phyloP scores from a whole-genome alignment of 2,113 vertebrate species.

The Lanius ludovicianus region DNA sequence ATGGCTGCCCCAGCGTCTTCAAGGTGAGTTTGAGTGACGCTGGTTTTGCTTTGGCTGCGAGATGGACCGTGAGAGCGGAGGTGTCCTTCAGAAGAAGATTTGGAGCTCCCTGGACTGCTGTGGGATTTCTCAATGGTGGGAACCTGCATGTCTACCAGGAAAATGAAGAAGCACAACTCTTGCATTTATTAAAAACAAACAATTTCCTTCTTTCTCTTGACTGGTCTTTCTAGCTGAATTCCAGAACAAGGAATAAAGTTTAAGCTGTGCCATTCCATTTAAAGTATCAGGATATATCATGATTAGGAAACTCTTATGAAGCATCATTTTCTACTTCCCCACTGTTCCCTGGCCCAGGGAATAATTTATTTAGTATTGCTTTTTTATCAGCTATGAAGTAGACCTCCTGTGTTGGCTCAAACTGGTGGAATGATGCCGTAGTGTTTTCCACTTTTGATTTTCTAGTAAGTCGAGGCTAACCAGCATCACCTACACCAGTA shows the following conservation, averaged over 20 bases:
- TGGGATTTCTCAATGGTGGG: slow-evolving; percentile 97
- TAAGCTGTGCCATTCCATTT: neutral
- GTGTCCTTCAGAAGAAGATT: slow-evolving; percentile 97
- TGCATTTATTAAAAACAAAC: neutral
- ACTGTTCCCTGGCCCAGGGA: neutral
- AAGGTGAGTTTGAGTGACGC: slow-evolving; percentile 95
- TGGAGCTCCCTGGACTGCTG: slow-evolving; percentile 97
- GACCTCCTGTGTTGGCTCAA: neutral
- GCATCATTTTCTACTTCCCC: neutral
- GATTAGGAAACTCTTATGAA: neutral
- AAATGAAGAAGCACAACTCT: slow-evolving; percentile 37
- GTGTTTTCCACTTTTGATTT: neutral
- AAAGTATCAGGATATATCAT: neutral
- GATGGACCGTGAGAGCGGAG: slow-evolving; percentile 96
- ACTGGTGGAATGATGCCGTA: neutral
- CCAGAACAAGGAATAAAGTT: neutral
- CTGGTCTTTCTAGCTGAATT: neutral
- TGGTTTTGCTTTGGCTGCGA: slow-evolving; percentile 98
- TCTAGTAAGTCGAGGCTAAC: neutral
- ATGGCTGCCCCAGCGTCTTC: slow-evolving; percentile 97
- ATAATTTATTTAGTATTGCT: neutral
- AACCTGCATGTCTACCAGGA: slow-evolving; percentile 88
- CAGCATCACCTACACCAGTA: neutral
- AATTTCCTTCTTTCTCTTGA: neutral
- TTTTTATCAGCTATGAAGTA: neutral